A percentile compares a stretch with the other conserved stretches of the same genome.
These are phyloP conservation scores for Euura saliciscinereae DNA, from an alignment of 1,140 invertebrate species.

Conservation along the genomic window DNA sequence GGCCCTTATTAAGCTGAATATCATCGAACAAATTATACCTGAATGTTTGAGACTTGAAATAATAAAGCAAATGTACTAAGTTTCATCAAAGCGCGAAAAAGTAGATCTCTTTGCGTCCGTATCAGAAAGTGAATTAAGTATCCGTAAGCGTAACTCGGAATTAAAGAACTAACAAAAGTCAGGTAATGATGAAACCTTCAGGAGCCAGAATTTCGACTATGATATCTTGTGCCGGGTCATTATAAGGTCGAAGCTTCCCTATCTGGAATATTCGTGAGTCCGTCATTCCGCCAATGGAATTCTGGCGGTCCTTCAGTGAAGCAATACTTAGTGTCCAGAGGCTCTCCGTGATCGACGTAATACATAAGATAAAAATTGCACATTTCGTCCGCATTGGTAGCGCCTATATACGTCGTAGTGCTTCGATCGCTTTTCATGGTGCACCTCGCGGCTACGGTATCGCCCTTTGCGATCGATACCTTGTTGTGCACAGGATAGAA, in stretches of 20 bases:
- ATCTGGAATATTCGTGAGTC: slow-evolving; percentile 82
- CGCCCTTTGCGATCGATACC: slow-evolving; percentile 69
- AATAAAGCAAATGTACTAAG: too few species aligned
- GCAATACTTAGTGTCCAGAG: slow-evolving; percentile 84
- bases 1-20: too few species aligned
- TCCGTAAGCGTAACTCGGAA: neutral
- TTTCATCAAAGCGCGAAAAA: too few species aligned
- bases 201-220: neutral
- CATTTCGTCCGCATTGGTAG: slow-evolving; percentile 96
- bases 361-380: slow-evolving; percentile 99
- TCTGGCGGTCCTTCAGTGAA: slow-evolving; percentile 81
- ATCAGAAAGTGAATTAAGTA: neutral
- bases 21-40: too few species aligned
- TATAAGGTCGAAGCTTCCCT: slow-evolving; percentile 64
- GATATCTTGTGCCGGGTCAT: neutral
- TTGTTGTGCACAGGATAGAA: slow-evolving; percentile 86
- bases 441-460: slow-evolving; percentile 87
- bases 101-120: neutral
- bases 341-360: slow-evolving; percentile 85
- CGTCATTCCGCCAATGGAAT: slow-evolving; percentile 77
- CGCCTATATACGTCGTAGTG: slow-evolving; percentile 74
- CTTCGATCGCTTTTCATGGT: slow-evolving; percentile 81
- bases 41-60: too few species aligned
- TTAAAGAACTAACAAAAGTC: neutral
- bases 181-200: neutral